These are phyloP conservation scores for Melanostoma scalare DNA, from an alignment of 2,888 invertebrate species.

Conservation along the genomic window DNA sequence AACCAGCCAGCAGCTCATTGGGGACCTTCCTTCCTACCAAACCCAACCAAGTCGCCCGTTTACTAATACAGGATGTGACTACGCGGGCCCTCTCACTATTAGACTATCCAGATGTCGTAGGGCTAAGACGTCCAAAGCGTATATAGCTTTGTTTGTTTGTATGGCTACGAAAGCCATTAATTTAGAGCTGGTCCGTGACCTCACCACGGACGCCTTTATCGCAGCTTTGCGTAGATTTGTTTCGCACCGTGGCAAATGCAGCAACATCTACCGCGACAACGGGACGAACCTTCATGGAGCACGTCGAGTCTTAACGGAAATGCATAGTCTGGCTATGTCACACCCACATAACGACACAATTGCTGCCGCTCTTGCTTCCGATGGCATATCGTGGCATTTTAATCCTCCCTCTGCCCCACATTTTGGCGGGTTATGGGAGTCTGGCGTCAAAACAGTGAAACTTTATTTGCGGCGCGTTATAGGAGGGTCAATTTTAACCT, in stretches of 20 bases:
- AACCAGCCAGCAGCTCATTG: constrained; percentile 47
- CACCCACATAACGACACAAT: constrained; percentile 49
- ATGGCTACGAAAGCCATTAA: constrained; percentile 58
- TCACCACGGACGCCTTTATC: constrained; percentile 58
- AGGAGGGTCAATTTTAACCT: no score
- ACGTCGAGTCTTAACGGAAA: constrained; percentile 45
- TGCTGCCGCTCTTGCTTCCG: constrained; percentile 39
- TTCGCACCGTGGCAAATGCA: constrained; percentile 44
- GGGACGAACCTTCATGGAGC: constrained; percentile 64
- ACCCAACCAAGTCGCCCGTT: constrained; percentile 32
- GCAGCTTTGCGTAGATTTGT: constrained; percentile 57
- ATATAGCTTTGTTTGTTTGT: constrained; percentile 58
- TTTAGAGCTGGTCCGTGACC: constrained; percentile 48
- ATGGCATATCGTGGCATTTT: constrained; percentile 60
- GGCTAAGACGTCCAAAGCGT: constrained; percentile 30
- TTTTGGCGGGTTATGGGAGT: constrained; percentile 67
- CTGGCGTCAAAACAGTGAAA: constrained; percentile 58
- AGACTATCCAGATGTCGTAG: constrained; percentile 29
- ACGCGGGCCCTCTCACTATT: constrained; percentile 50
- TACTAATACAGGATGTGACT: constrained; percentile 41
- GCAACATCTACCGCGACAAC: constrained; percentile 55
- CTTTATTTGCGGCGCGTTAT: constrained; percentile 56
- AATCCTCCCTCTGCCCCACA: constrained; percentile 55
- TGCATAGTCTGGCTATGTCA: constrained; percentile 43
- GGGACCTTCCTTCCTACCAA: constrained; percentile 33